These are phyloP conservation scores for Notarius quadriscutis DNA, from an alignment of 2,113 vertebrate species.

Conservation along the genomic window DNA sequence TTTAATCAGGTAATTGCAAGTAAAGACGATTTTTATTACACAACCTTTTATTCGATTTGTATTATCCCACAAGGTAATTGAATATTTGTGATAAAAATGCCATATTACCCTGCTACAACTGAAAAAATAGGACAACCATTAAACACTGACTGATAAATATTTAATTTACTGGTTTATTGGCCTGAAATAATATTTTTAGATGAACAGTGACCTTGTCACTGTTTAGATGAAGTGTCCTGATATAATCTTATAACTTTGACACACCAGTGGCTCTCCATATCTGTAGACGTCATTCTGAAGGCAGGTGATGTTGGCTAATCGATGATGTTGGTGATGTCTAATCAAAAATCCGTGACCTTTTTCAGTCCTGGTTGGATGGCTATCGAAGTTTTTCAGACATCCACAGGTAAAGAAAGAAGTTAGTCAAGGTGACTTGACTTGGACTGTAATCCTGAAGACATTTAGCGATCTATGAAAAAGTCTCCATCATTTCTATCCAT, in stretches of 20 bases:
- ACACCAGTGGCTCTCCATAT: slow-evolving; percentile 14
- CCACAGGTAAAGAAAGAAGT: not conserved
- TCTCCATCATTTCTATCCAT: not conserved
- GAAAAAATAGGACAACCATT: not conserved
- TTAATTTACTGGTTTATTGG: slow-evolving; percentile 1
- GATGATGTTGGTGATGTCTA: not conserved
- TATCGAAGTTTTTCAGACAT: not conserved
- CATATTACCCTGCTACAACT: not conserved
- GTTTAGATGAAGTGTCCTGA: slow-evolving; percentile 8
- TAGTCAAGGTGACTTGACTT: not conserved
- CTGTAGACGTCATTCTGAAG: not conserved
- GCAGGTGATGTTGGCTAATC: not conserved
- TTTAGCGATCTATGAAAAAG: not conserved
- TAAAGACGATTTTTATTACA: not conserved
- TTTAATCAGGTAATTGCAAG: slow-evolving; percentile 1
- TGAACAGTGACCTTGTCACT: not conserved
- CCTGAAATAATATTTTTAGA: not conserved
- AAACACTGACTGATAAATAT: not conserved
- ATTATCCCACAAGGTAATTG: not conserved
- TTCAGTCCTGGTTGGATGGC: not conserved
- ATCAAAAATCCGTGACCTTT: not conserved
- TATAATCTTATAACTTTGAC: slow-evolving; percentile 1
- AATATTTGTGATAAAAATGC: not conserved
- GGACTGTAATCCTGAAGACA: slow-evolving; percentile 7
- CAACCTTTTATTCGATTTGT: not conserved